phyloP scores from a whole-genome alignment of 2,113 vertebrate genomes.

The Drymodes brunneopygia region DNA sequence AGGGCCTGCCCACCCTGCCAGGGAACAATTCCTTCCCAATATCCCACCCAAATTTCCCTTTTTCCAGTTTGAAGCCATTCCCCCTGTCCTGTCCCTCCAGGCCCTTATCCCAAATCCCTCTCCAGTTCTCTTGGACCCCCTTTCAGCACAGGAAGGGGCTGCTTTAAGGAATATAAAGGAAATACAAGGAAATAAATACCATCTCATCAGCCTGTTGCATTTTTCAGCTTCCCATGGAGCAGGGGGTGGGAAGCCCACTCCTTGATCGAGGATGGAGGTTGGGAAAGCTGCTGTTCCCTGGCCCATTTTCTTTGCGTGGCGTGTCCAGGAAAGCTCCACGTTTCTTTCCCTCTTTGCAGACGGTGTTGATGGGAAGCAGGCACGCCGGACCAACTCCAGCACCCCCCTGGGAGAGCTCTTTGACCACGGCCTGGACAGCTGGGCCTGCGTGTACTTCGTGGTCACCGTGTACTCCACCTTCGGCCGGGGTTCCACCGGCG shows the following conservation, averaged over 20 bases:
- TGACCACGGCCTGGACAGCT: slow-evolving; percentile 97
- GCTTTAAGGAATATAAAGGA: not conserved
- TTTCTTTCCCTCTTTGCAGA: slow-evolving; percentile 69
- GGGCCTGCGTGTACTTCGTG: slow-evolving; percentile 97
- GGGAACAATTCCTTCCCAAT: not conserved
- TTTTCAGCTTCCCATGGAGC: not conserved
- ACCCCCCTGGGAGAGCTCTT: slow-evolving; percentile 96
- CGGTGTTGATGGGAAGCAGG: slow-evolving; percentile 96
- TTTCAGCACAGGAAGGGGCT: not conserved
- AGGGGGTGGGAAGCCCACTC: not conserved
- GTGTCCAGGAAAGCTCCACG: not conserved
- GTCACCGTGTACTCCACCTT: slow-evolving; percentile 97
- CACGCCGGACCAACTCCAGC: slow-evolving; percentile 93
- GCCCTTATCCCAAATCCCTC: not conserved
- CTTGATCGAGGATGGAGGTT: fast-evolving
- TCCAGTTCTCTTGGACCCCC: not conserved
- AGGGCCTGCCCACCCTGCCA: not conserved
- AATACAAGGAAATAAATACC: not conserved
- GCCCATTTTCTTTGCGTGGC: fast-evolving
- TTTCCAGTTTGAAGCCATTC: not conserved
- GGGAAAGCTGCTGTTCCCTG: not conserved
- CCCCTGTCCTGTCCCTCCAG: not conserved
- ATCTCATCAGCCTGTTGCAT: fast-evolving
- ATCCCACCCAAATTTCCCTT: not conserved
- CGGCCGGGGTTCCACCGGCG: slow-evolving; percentile 85